These are phyloP conservation scores for Erpetoichthys calabaricus DNA, from an alignment of 2,797 vertebrate genomes.

Conservation along the genomic window DNA sequence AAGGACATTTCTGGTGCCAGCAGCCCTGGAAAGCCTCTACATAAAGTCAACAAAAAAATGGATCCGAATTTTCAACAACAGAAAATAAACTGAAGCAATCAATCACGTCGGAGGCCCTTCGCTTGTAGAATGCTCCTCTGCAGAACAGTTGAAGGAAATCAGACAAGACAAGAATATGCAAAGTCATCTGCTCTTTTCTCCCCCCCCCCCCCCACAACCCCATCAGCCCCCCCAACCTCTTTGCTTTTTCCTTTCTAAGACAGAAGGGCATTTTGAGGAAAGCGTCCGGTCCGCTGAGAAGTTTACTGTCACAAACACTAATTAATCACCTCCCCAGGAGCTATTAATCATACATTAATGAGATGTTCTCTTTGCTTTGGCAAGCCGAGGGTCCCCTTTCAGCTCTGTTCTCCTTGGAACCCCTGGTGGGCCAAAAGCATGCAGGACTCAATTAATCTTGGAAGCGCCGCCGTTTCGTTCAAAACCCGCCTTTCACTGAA, in stretches of 20 bases:
- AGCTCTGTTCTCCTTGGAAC: conserved; percentile 42
- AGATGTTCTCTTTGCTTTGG: conserved; percentile 62
- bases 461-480: conserved; percentile 22
- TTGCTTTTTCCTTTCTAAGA: conserved; percentile 26
- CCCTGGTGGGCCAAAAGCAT: conserved; percentile 43
- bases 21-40: conserved; percentile 38
- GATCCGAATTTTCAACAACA: conserved; percentile 62
- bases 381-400: conserved; percentile 32
- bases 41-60: conserved; percentile 31
- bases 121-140: conserved; percentile 49
- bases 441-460: conserved; percentile 63
- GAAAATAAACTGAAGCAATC: conserved; percentile 77
- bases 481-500: conserved; percentile 42
- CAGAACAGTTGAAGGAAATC: conserved; percentile 58
- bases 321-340: conserved; percentile 63
- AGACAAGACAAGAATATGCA: conserved; percentile 78
- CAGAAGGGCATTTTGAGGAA: conserved; percentile 48
- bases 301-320: conserved; percentile 70
- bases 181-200: conserved; percentile 36
- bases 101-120: conserved; percentile 67
- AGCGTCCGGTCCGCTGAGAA: conserved; percentile 39
- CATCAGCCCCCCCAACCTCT: conserved; percentile 3
- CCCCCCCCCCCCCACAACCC: conserved; percentile 8
- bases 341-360: conserved; percentile 78
- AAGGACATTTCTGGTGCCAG: conserved; percentile 45